phyloP scores from a whole-genome alignment of 2,797 vertebrate species.

The Hemibagrus guttatus region DNA sequence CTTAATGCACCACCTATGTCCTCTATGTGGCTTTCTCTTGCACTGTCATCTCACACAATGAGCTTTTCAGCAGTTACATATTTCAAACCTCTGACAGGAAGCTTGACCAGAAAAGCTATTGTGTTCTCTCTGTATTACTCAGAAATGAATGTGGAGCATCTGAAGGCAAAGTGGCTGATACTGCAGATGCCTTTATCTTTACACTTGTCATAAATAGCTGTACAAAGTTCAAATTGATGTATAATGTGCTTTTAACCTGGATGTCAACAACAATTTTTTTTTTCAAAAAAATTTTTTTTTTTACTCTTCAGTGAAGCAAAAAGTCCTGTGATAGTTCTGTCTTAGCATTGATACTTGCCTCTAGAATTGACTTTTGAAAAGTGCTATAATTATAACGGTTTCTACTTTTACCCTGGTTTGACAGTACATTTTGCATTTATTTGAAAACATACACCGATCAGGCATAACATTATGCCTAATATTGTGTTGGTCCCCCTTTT shows the following conservation, averaged over 20 bases:
- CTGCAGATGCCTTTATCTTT: not conserved
- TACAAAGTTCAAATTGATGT: not conserved
- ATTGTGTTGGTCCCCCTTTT: too few relatives aligned
- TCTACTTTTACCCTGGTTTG: not conserved
- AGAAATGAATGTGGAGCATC: conserved; percentile 15
- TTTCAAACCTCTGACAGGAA: conserved; percentile 6
- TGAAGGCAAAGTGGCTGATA: conserved; percentile 30
- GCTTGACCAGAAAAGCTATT: conserved; percentile 33
- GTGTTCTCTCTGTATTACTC: conserved; percentile 18
- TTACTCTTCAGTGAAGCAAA: not conserved
- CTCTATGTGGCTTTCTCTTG: not conserved
- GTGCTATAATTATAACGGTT: not conserved
- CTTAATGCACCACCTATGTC: not conserved
- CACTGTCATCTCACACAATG: conserved; percentile 37
- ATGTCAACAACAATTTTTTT: not conserved
- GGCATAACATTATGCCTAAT: too few relatives aligned
- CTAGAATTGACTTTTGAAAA: not conserved
- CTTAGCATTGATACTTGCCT: too few relatives aligned
- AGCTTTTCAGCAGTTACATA: not conserved
- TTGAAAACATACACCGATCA: too few relatives aligned
- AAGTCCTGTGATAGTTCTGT: not conserved
- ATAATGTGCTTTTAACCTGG: conserved; percentile 1
- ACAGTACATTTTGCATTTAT: not conserved
- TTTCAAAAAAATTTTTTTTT: not conserved
- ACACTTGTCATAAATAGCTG: too few relatives aligned